phyloP scores from a whole-genome alignment of 2,797 vertebrate species.

The Scomberomorus guttatus region DNA sequence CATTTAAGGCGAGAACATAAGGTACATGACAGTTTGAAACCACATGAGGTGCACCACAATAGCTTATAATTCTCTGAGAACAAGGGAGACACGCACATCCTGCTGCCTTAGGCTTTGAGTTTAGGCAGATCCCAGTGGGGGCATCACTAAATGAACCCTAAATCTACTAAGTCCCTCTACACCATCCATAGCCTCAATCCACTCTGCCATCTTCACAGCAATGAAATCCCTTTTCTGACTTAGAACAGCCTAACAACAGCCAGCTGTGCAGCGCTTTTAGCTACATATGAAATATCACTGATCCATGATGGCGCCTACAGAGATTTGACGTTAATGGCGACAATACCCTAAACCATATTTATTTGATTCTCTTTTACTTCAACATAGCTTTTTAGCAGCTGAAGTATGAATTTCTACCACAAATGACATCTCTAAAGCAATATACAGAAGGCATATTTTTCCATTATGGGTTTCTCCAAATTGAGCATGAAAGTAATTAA shows the following conservation, averaged over 20 bases:
- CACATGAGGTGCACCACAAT: slow-evolving; percentile 47
- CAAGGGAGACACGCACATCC: slow-evolving; percentile 57
- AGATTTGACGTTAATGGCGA: slow-evolving; percentile 49
- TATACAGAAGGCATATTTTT: slow-evolving; percentile 67
- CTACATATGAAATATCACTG: slow-evolving; percentile 53
- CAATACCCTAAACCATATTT: slow-evolving; percentile 51
- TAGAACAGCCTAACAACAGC: slow-evolving; percentile 61
- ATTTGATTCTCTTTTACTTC: slow-evolving; percentile 50
- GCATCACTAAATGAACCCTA: slow-evolving; percentile 71
- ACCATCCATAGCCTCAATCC: slow-evolving; percentile 57
- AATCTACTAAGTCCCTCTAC: slow-evolving; percentile 59
- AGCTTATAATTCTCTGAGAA: slow-evolving; percentile 55
- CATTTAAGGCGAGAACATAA: slow-evolving; percentile 45
- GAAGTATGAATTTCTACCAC: slow-evolving; percentile 32
- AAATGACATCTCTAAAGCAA: slow-evolving; percentile 51
- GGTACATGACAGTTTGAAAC: slow-evolving; percentile 51
- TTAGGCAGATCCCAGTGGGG: slow-evolving; percentile 65
- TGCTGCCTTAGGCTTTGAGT: slow-evolving; percentile 70
- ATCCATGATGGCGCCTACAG: slow-evolving; percentile 55
- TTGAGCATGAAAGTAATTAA: slow-evolving; percentile 84
- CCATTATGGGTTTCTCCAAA: slow-evolving; percentile 68
- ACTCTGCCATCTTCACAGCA: slow-evolving; percentile 65
- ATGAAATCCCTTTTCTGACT: slow-evolving; percentile 52
- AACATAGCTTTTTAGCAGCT: slow-evolving; percentile 26
- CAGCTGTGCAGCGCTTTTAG: slow-evolving; percentile 64